phyloP scores from a whole-genome alignment of 1,140 invertebrate genomes.

The Eubasilissa regina region DNA sequence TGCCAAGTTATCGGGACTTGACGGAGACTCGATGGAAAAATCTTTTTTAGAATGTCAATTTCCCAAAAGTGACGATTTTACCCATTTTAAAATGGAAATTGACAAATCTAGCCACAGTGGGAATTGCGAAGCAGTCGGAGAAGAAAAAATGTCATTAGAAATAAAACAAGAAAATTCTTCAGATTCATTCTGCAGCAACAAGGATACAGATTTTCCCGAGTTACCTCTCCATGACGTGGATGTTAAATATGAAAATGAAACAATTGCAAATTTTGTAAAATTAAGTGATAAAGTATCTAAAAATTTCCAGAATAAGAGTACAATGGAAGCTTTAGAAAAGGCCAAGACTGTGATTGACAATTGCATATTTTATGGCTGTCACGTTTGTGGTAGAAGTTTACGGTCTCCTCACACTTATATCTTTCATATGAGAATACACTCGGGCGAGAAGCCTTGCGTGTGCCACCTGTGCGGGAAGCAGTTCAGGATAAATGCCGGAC shows the following conservation, averaged over 20 bases:
- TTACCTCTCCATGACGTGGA: neutral
- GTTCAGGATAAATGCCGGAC: slow-evolving; percentile 77
- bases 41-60: too few relatives aligned
- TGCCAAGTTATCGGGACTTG: too few relatives aligned
- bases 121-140: neutral
- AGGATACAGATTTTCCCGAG: slow-evolving; percentile 21
- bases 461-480: slow-evolving; percentile 84
- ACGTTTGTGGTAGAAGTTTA: slow-evolving; percentile 75
- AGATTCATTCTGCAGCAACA: neutral
- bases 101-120: neutral
- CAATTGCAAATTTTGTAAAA: neutral
- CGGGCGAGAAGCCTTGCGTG: slow-evolving; percentile 81
- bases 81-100: neutral
- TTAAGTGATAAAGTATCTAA: too few relatives aligned
- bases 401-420: slow-evolving; percentile 75
- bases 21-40: too few relatives aligned
- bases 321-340: slow-evolving; percentile 22
- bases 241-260: slow-evolving; percentile 26
- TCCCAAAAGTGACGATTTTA: too few relatives aligned
- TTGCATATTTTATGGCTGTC: slow-evolving; percentile 70
- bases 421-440: slow-evolving; percentile 78
- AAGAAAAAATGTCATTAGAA: neutral
- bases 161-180: slow-evolving; percentile 31
- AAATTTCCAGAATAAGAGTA: neutral
- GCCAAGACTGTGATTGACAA: slow-evolving; percentile 39